Evolutionary conservation across 2,888 invertebrate genomes (phyloP).

Genomic region (Muschampia plurimacula): DNA sequence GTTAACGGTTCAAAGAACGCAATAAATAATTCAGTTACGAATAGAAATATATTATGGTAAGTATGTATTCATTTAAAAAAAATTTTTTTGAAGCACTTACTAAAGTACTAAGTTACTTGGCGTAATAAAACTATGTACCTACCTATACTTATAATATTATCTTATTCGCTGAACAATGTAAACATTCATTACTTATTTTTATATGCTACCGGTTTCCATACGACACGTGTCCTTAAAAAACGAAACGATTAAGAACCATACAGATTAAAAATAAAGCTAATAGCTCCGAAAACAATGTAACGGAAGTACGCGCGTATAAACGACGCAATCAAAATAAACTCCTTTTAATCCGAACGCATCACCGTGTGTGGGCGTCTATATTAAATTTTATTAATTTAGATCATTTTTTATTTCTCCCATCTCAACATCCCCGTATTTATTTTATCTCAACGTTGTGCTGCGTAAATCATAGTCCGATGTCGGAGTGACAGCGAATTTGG

Average conservation of each 20-base stretch:
- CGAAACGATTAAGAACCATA: conserved; percentile 32
- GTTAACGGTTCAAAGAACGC: no score
- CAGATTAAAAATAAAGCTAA: conserved; percentile 40
- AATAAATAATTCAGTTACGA: no score
- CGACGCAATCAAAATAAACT: conserved; percentile 47
- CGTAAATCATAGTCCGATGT: conserved; percentile 70
- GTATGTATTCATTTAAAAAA: no score
- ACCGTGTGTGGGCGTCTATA: conserved; percentile 67
- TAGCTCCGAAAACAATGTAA: conserved; percentile 40
- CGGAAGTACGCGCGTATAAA: conserved; percentile 45
- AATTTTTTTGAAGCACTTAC: no score
- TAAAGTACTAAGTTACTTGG: no score
- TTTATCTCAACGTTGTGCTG: conserved; percentile 56
- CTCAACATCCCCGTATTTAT: conserved; percentile 64
- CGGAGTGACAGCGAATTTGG: conserved; percentile 72
- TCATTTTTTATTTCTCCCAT: conserved; percentile 60
- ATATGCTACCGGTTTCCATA: conserved; percentile 20
- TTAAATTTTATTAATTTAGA: conserved; percentile 69
- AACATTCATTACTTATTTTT: conserved; percentile 2
- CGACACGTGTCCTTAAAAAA: conserved; percentile 29
- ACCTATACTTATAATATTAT: no score
- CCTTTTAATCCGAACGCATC: conserved; percentile 51
- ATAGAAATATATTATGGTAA: no score
- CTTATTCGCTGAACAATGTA: background rate
- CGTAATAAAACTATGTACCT: no score